A percentile compares a stretch with the other conserved stretches of the same genome.
Conservation (phyloP, 2,797 vertebrate genomes). For the Trichosurus vulpecula region DNA sequence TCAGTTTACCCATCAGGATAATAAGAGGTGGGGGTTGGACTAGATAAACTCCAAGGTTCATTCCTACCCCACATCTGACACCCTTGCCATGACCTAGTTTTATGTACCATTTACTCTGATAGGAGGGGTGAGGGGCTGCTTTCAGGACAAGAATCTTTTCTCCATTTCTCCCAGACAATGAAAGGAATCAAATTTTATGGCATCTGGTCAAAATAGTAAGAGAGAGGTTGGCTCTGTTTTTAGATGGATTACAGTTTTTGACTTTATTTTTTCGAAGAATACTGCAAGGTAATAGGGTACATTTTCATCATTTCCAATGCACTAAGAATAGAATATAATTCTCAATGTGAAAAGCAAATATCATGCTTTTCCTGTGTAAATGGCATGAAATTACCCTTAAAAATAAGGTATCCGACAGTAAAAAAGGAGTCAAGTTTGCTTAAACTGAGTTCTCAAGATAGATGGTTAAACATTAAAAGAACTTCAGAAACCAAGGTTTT, state of each 20-base stretch:
- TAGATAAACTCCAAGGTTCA: not conserved
- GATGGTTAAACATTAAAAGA: slow-evolving; percentile 29
- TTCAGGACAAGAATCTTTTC: not conserved
- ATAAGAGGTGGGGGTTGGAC: not conserved
- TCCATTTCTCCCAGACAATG: slow-evolving; percentile 1
- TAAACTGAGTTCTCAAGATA: slow-evolving; percentile 33
- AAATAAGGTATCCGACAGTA: slow-evolving; percentile 22
- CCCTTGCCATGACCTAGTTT: not conserved
- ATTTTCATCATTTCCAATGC: slow-evolving; percentile 35
- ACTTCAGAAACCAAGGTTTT: slow-evolving; percentile 45
- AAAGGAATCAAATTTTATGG: slow-evolving; percentile 22
- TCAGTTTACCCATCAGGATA: not conserved
- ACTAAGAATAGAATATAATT: slow-evolving; percentile 19
- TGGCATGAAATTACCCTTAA: slow-evolving; percentile 51
- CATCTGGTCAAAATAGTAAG: slow-evolving; percentile 28
- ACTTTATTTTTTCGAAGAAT: slow-evolving; percentile 28
- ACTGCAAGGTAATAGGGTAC: not conserved
- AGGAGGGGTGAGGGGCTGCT: not conserved
- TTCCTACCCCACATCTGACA: not conserved
- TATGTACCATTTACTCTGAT: not conserved
- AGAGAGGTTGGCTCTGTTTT: not conserved
- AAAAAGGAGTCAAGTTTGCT: slow-evolving; percentile 42
- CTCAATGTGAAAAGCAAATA: slow-evolving; percentile 56
- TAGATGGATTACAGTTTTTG: slow-evolving; percentile 39
- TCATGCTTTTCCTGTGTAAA: slow-evolving; percentile 53